Conservation (phyloP, 2,113 vertebrate genomes). For the Tragulus kanchil region DNA sequence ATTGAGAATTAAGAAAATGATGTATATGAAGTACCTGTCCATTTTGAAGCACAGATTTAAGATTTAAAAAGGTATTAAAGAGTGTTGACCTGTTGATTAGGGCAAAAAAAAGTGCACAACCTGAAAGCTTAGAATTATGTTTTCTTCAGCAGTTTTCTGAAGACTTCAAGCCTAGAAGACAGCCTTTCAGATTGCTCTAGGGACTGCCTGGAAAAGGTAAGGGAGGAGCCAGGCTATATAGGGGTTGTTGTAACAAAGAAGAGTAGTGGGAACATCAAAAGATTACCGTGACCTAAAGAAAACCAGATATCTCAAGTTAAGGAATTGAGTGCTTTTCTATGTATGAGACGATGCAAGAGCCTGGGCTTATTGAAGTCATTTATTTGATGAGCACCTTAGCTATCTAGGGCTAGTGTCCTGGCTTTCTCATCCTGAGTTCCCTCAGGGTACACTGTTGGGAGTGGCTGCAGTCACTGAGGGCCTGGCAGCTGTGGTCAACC, state of each 20-base stretch:
- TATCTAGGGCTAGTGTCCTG: neutral
- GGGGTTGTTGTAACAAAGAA: neutral
- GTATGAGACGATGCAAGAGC: neutral
- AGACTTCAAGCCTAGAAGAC: neutral
- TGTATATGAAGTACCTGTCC: neutral
- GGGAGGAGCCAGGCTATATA: neutral
- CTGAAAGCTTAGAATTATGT: neutral
- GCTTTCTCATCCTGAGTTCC: neutral
- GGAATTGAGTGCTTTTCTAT: neutral
- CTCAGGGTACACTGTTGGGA: neutral
- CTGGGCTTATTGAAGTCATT: neutral
- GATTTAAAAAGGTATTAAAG: neutral
- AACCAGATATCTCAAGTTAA: neutral
- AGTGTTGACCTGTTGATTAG: neutral
- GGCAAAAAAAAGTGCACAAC: neutral
- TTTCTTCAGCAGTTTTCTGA: neutral
- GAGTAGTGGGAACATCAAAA: neutral
- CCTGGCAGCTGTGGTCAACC: neutral
- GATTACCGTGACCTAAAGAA: neutral
- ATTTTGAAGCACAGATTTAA: conserved; percentile 42
- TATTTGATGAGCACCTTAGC: neutral
- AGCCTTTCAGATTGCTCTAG: neutral
- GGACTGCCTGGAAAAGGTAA: neutral
- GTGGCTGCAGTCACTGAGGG: neutral
- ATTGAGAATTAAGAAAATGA: neutral